A percentile compares a stretch with the other conserved stretches of the same genome.
These are phyloP conservation scores for Orthonevra nobilis DNA, from an alignment of 2,888 invertebrate species.

Conservation along the genomic window DNA sequence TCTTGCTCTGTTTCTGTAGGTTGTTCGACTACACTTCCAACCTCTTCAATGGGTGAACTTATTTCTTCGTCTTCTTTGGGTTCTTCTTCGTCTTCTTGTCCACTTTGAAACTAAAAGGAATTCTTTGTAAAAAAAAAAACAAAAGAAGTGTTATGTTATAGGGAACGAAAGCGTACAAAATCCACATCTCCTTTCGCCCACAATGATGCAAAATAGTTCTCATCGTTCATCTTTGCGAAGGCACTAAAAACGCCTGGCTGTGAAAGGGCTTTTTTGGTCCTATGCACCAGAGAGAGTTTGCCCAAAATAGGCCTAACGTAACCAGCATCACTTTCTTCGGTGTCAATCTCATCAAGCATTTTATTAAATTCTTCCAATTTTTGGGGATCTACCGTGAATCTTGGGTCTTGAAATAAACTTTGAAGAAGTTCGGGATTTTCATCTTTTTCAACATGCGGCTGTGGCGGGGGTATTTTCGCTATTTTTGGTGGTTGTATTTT, in stretches of 20 bases:
- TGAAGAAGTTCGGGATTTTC: slow-evolving; percentile 56
- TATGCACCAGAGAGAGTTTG: slow-evolving; percentile 84
- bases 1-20: slow-evolving; percentile 76
- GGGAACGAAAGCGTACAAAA: neutral
- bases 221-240: neutral
- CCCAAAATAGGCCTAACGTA: slow-evolving; percentile 83
- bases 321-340: slow-evolving; percentile 79
- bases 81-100: neutral
- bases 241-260: slow-evolving; percentile 72
- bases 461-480: neutral
- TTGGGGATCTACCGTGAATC: slow-evolving; percentile 78
- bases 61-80: slow-evolving; percentile 7
- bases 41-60: slow-evolving; percentile 45
- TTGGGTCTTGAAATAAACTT: slow-evolving; percentile 79
- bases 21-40: slow-evolving; percentile 72
- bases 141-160: neutral
- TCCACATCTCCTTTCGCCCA: slow-evolving; percentile 17
- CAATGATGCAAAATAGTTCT: neutral
- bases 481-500: neutral
- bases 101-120: neutral
- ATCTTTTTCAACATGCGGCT: neutral
- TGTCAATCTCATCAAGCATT: slow-evolving; percentile 79
- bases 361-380: slow-evolving; percentile 78
- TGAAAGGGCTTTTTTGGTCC: slow-evolving; percentile 84
- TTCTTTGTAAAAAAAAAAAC: too few relatives aligned